phyloP scores from a whole-genome alignment of 2,888 invertebrate species.

The Apamea monoglypha region DNA sequence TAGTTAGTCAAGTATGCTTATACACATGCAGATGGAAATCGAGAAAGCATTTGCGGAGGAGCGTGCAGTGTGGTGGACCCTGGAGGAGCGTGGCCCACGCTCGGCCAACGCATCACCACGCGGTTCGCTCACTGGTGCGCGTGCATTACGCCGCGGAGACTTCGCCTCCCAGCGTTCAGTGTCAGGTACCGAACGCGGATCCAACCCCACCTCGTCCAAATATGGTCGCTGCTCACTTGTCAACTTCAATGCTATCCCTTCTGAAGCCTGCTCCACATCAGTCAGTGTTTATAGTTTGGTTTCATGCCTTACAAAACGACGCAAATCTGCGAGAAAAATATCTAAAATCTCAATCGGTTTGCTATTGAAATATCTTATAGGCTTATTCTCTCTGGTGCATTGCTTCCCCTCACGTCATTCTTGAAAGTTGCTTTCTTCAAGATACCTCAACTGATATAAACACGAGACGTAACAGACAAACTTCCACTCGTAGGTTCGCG shows the following conservation, averaged over 20 bases:
- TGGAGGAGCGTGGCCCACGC: constrained; percentile 95
- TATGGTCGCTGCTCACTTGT: constrained; percentile 68
- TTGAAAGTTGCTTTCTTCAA: not conserved
- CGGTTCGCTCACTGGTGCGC: constrained; percentile 93
- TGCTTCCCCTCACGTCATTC: not conserved
- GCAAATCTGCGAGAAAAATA: not conserved
- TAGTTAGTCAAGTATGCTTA: not conserved
- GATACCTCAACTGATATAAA: not conserved
- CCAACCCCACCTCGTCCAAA: constrained; percentile 52
- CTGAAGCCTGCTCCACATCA: constrained; percentile 44
- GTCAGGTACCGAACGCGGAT: constrained; percentile 88
- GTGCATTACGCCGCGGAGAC: constrained; percentile 92
- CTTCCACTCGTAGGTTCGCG: not conserved
- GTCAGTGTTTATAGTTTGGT: not conserved
- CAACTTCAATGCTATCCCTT: constrained; percentile 48
- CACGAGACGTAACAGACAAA: not conserved
- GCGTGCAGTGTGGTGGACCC: constrained; percentile 96
- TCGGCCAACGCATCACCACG: constrained; percentile 95
- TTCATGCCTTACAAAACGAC: not conserved
- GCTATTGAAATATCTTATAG: not conserved
- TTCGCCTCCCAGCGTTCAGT: constrained; percentile 94
- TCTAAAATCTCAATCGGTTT: not conserved
- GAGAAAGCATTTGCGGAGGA: constrained; percentile 96
- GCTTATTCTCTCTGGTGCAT: not conserved
- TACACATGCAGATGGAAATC: constrained; percentile 91